phyloP scores from a whole-genome alignment of 2,888 invertebrate genomes.

The Beris morrisii region DNA sequence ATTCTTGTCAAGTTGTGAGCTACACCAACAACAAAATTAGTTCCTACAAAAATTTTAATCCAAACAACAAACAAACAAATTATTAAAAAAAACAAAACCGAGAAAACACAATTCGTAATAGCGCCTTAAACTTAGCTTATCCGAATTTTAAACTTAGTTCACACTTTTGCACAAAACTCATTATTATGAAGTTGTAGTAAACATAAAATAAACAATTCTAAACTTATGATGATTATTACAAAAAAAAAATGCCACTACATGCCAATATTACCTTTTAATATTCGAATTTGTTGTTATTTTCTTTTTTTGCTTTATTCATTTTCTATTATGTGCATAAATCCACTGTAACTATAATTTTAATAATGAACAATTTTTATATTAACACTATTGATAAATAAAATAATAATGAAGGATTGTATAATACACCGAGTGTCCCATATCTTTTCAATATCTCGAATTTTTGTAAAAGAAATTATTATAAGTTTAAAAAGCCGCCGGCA shows the following conservation, averaged over 20 bases:
- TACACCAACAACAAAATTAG: not conserved
- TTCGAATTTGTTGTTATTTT: not conserved
- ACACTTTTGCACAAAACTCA: not conserved
- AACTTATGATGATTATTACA: too few relatives aligned
- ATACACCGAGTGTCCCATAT: too few relatives aligned
- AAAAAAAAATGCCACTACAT: too few relatives aligned
- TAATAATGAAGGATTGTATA: too few relatives aligned
- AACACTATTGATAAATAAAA: not conserved
- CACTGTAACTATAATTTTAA: not conserved
- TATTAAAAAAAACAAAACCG: slow-evolving; percentile 3
- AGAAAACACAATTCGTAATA: too few relatives aligned
- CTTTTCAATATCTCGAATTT: too few relatives aligned
- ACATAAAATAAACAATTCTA: too few relatives aligned
- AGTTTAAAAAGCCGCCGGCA: slow-evolving; percentile 4
- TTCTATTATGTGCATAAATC: not conserved
- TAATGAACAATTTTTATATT: not conserved
- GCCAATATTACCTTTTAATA: not conserved
- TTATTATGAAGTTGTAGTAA: too few relatives aligned
- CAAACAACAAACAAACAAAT: slow-evolving; percentile 7
- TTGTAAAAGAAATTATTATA: too few relatives aligned
- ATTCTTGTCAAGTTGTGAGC: slow-evolving; percentile 5
- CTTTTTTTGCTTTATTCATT: slow-evolving; percentile 15
- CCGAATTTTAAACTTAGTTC: not conserved
- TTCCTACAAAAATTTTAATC: not conserved
- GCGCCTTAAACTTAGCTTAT: not conserved